These are phyloP conservation scores for Hypotaenidia okinawae DNA, from an alignment of 2,797 vertebrate species.

Conservation along the genomic window DNA sequence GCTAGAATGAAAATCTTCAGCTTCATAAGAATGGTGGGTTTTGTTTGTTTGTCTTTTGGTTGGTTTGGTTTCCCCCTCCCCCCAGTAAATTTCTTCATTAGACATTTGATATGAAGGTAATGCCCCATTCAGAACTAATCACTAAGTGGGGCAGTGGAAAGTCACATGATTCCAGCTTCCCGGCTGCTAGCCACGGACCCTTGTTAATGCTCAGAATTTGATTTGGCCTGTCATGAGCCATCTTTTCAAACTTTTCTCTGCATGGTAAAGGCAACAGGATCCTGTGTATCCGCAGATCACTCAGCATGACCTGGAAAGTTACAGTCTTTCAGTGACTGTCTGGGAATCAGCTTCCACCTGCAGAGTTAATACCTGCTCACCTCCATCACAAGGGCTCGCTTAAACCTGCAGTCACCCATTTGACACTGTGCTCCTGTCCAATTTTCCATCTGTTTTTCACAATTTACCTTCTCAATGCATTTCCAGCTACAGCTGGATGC, in stretches of 20 bases:
- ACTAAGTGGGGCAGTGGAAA: background rate
- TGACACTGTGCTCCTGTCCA: background rate
- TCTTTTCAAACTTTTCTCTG: slow-evolving; percentile 26
- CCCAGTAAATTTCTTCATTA: background rate
- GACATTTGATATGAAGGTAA: background rate
- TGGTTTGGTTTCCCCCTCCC: no score
- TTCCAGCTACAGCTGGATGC: background rate
- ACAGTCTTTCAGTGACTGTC: background rate
- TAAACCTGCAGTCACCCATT: background rate
- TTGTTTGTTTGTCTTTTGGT: no score
- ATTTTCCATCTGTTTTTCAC: background rate
- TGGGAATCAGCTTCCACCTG: slow-evolving; percentile 3
- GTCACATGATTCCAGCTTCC: background rate
- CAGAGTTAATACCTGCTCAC: background rate
- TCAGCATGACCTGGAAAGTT: slow-evolving; percentile 1
- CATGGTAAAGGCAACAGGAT: background rate
- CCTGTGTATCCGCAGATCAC: background rate
- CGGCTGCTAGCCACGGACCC: background rate
- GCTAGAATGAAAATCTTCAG: background rate
- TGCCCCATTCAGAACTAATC: background rate
- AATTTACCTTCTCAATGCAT: background rate
- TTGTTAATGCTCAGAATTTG: background rate
- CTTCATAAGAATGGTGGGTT: background rate
- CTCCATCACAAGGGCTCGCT: background rate
- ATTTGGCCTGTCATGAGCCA: background rate